A percentile compares a stretch with the other conserved stretches of the same genome.
These are phyloP conservation scores for Agrotis exclamationis DNA, from an alignment of 2,888 invertebrate species.

Conservation along the genomic window DNA sequence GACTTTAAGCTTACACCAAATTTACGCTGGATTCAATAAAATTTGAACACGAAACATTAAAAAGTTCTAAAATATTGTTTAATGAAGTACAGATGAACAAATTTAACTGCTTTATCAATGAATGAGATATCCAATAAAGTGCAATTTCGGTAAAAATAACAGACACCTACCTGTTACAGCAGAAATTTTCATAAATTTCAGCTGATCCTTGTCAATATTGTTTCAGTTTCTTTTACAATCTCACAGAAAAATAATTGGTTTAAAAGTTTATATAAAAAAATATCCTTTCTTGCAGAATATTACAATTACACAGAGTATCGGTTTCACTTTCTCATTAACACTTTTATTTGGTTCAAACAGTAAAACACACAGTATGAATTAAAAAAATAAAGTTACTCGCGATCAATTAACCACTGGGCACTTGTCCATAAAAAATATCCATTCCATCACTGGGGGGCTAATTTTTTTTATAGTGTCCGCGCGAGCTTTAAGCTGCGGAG, in stretches of 20 bases:
- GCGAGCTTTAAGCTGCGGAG: constrained; percentile 86
- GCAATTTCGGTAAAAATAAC: background rate
- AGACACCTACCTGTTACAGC: constrained; percentile 72
- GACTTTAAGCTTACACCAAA: constrained; percentile 17
- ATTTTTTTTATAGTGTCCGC: constrained; percentile 75
- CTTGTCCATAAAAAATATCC: constrained; percentile 81
- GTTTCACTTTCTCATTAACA: constrained; percentile 82
- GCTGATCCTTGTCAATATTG: constrained; percentile 64
- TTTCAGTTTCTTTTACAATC: constrained; percentile 64
- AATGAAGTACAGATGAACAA: background rate
- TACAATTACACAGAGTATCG: constrained; percentile 77
- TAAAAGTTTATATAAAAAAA: constrained; percentile 69
- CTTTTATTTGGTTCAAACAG: constrained; percentile 69
- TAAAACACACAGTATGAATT: constrained; percentile 69
- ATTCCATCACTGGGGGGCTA: constrained; percentile 81
- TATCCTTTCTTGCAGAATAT: constrained; percentile 71
- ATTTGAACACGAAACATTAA: background rate
- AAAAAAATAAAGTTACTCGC: constrained; percentile 68
- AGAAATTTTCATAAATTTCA: constrained; percentile 65
- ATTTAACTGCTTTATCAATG: background rate
- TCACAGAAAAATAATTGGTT: constrained; percentile 61
- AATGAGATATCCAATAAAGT: background rate
- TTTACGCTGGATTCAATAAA: background rate
- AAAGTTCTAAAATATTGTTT: background rate
- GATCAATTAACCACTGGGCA: constrained; percentile 80